phyloP scores from a whole-genome alignment of 2,888 invertebrate species.

The Leuctra nigra region DNA sequence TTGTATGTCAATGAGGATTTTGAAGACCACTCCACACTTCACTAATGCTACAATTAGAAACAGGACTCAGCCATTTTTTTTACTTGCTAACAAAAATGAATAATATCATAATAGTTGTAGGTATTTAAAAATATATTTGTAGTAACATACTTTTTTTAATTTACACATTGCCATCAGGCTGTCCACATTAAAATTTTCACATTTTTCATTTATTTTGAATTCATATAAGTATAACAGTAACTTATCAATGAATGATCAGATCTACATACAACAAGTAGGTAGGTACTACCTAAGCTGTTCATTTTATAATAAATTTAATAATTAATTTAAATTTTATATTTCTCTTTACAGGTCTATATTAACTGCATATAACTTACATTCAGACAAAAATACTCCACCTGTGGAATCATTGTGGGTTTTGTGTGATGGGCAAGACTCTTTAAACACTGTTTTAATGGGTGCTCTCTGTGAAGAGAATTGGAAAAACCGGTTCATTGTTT shows the following conservation, averaged over 20 bases:
- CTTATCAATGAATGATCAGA: not conserved
- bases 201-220: too few relatives aligned
- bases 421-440: not conserved
- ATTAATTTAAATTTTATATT: not conserved
- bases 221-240: too few relatives aligned
- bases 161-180: too few relatives aligned
- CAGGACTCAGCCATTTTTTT: too few relatives aligned
- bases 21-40: too few relatives aligned
- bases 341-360: not conserved
- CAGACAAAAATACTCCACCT: not conserved
- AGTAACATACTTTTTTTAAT: too few relatives aligned
- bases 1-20: too few relatives aligned
- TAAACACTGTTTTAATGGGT: not conserved
- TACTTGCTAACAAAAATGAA: too few relatives aligned
- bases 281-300: not conserved
- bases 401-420: not conserved
- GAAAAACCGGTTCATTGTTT: not conserved
- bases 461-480: not conserved
- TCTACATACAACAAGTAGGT: not conserved
- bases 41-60: too few relatives aligned
- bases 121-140: too few relatives aligned
- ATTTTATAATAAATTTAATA: not conserved
- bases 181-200: too few relatives aligned
- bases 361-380: not conserved
- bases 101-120: too few relatives aligned